phyloP scores from a whole-genome alignment of 2,888 invertebrate species.

The Callyntrura sp. region DNA sequence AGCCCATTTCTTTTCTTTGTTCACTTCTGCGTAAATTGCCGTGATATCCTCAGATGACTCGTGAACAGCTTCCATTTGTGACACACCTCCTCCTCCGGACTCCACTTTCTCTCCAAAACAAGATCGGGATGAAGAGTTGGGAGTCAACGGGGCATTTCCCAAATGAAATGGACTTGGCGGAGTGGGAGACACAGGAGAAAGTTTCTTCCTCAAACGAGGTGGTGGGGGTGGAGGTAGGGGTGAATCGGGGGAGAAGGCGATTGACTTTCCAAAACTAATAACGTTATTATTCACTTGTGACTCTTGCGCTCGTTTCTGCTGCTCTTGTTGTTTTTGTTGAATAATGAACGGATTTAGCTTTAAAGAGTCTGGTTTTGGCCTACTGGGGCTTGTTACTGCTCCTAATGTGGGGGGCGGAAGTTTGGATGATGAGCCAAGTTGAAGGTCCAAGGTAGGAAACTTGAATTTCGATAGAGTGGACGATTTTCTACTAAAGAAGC shows the following conservation, averaged over 20 bases:
- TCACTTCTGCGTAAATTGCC: conserved; percentile 82
- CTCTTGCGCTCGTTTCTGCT: conserved; percentile 25
- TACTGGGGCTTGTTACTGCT: background rate
- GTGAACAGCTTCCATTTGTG: conserved; percentile 32
- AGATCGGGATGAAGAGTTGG: too few relatives aligned
- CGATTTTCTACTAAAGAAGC: conserved; percentile 69
- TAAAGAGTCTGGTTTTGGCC: conserved; percentile 57
- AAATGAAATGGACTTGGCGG: conserved; percentile 59
- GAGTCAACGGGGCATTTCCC: too few relatives aligned
- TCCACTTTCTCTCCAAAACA: too few relatives aligned
- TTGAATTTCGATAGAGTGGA: conserved; percentile 66
- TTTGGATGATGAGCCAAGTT: conserved; percentile 64
- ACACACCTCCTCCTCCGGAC: background rate
- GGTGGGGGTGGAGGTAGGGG: conserved; percentile 82
- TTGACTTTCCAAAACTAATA: conserved; percentile 69
- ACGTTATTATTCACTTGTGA: conserved; percentile 17
- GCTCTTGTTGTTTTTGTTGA: conserved; percentile 56
- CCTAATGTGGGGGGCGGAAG: background rate
- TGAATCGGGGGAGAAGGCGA: conserved; percentile 73
- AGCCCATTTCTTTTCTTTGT: conserved; percentile 83
- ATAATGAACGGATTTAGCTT: conserved; percentile 60
- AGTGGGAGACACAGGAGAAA: conserved; percentile 74
- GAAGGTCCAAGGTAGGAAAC: conserved; percentile 70
- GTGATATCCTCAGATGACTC: conserved; percentile 39
- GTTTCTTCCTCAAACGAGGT: conserved; percentile 77